Evolutionary conservation across 2,113 vertebrate species (phyloP).

Genomic region (Oenanthe oenanthe): DNA sequence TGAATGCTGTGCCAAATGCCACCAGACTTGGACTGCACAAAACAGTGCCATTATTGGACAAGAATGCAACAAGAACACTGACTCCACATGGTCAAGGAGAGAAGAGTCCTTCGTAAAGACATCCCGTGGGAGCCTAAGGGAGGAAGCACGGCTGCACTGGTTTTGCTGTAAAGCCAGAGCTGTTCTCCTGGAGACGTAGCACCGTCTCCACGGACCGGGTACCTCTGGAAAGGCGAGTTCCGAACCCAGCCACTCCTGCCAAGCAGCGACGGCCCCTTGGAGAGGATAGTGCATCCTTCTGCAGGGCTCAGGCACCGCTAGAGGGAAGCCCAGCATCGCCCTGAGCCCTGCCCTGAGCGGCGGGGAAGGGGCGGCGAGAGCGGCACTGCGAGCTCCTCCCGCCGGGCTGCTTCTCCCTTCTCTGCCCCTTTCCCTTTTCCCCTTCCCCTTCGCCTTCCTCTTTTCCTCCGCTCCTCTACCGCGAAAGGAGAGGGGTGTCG

Average conservation of each 20-base stretch:
- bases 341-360: background rate
- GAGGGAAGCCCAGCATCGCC: conserved; percentile 28
- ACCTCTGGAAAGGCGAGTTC: background rate
- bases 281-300: rapidly evolving
- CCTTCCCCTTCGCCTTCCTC: no score
- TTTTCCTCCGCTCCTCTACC: background rate
- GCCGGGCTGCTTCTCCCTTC: no score
- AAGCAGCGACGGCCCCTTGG: background rate
- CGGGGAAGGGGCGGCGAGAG: background rate
- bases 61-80: rapidly evolving
- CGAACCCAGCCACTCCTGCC: rapidly evolving
- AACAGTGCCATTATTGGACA: rapidly evolving
- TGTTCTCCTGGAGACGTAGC: rapidly evolving
- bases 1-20: background rate
- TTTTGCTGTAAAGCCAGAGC: background rate
- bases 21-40: rapidly evolving
- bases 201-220: rapidly evolving
- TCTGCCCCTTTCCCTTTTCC: background rate
- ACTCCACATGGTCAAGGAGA: background rate
- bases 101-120: background rate
- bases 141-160: rapidly evolving
- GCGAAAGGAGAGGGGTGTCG: background rate
- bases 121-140: rapidly evolving
- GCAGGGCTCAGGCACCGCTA: background rate
- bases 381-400: background rate